These are phyloP conservation scores for Nephotettix cincticeps DNA, from an alignment of 1,140 invertebrate genomes.

Conservation along the genomic window DNA sequence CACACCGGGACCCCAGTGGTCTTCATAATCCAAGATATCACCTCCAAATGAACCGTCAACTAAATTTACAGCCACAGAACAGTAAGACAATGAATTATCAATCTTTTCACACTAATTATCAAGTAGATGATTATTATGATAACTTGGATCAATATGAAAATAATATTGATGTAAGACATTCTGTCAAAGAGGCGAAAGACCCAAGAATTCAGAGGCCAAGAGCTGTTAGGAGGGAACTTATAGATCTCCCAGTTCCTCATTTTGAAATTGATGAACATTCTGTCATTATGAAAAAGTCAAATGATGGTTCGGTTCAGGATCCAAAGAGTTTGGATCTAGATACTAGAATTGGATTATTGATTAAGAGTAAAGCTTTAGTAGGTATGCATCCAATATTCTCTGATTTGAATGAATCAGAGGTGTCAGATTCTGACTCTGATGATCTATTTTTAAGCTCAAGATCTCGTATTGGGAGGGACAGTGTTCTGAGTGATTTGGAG, in stretches of 20 bases:
- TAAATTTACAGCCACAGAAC: background rate
- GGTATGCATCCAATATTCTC: constrained; percentile 5
- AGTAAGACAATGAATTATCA: constrained; percentile 14
- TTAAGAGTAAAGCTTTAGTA: background rate
- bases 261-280: constrained; percentile 2
- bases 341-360: background rate
- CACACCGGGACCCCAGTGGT: background rate
- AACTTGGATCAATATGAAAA: background rate
- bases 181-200: background rate
- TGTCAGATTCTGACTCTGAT: background rate
- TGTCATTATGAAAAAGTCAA: background rate
- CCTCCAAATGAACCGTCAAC: background rate
- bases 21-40: background rate
- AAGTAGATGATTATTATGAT: background rate
- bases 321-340: constrained; percentile 3
- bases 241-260: background rate
- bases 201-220: background rate
- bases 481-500: too few relatives aligned
- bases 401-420: background rate
- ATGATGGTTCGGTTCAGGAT: background rate
- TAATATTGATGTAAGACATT: background rate
- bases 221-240: background rate
- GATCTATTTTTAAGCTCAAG: background rate
- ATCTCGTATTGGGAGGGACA: too few relatives aligned
- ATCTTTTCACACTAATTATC: background rate